Base-by-base conservation (phyloP, 2,797 vertebrate species). In the Hydrophis major region DNA sequence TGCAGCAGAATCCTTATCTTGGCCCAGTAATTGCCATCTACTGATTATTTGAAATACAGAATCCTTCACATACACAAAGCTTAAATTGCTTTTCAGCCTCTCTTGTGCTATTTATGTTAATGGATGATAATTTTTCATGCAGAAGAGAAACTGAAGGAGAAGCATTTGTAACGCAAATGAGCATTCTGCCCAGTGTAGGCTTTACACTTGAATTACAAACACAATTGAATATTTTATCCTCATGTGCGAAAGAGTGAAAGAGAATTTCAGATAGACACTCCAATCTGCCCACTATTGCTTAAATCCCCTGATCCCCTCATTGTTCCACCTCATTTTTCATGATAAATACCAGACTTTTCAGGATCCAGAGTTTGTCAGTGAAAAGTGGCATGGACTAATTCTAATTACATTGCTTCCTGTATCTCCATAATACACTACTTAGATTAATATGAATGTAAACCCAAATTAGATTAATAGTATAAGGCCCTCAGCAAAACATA, bases 151-250 rank as follows among this genome's bases (percentile, higher is more conserved):
- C 20, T 6, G 66, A 53, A 90, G 78, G 89, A 93, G 53, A 88
- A 6, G 14, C 56, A 61, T 91, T 93, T 93, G 90, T 91, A 91
- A 88, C 88, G 90, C 47, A 91, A 88, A 93, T 55, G n/a, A 93
- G 59, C 57, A 20, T 91, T 42, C 86, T 91, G 25, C 32, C 87
- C 57, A 88, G 28, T 78, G 83, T n/a, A 91, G 66, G 37, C 63
- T 88, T 66, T 90, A 60, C 47, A 87, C n/a, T 87, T 66, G 59
- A 89, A 63, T 91, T 93, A 90, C 89, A 91, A 93, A 87, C n/a
- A 47, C 92, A 91, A 59, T 59, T 93, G 89, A 93, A 90, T 56
- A 32, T 93, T 91, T 88, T 50, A 88, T 32, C 6, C n/a, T 78
- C n/a, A 37, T 90, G 63, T 59, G 42, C 60, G 42, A 91, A 88